phyloP scores from a whole-genome alignment of 2,797 vertebrate genomes.

The Eulemur mongoz region DNA sequence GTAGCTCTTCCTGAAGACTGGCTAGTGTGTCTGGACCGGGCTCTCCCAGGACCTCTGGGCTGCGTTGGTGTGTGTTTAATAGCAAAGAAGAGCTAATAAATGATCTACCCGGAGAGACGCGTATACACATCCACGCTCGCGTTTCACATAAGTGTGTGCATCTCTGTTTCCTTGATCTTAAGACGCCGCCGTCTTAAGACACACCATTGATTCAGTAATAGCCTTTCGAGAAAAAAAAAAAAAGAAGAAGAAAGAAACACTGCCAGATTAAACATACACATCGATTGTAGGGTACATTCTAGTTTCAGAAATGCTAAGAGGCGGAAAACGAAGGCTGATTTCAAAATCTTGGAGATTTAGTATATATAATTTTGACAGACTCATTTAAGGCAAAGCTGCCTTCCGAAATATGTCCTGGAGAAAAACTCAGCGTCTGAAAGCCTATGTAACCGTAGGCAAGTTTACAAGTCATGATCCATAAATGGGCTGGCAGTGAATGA shows the following conservation, averaged over 20 bases:
- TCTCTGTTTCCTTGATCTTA: background rate
- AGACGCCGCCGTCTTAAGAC: fast-evolving
- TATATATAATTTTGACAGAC: background rate
- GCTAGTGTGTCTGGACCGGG: fast-evolving
- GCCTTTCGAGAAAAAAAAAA: background rate
- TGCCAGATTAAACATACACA: background rate
- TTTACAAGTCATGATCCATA: background rate
- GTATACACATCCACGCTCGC: fast-evolving
- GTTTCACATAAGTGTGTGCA: too few relatives aligned
- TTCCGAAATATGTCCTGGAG: background rate
- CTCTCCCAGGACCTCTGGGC: background rate
- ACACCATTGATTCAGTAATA: background rate
- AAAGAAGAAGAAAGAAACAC: background rate
- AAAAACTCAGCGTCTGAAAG: background rate
- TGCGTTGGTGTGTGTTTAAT: fast-evolving
- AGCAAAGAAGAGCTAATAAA: background rate
- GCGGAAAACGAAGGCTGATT: background rate
- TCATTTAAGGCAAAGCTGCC: background rate
- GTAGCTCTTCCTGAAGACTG: background rate
- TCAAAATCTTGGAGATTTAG: background rate
- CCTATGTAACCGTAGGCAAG: fast-evolving
- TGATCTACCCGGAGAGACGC: background rate
- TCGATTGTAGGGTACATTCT: background rate
- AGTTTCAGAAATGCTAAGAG: background rate
- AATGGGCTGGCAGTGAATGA: fast-evolving